Base-by-base conservation (phyloP, 2,113 vertebrate genomes). In the Meriones unguiculatus region DNA sequence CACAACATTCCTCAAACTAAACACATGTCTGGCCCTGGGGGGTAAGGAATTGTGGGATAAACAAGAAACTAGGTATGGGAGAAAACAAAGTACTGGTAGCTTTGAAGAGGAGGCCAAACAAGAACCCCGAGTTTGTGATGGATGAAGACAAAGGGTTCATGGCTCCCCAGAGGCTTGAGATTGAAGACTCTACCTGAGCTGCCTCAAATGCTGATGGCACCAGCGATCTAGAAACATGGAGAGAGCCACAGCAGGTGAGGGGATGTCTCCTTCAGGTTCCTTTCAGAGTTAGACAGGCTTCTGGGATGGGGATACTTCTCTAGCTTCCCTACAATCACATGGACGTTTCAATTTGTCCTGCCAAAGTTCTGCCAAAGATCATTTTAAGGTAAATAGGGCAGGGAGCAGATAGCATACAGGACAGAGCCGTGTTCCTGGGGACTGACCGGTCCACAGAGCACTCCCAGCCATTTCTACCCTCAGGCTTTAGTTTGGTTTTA, bases 141-240 rank as follows among this genome's bases (percentile, higher is more conserved):
- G 73, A 94, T 88, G 62, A 85, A 50, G 62, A 38, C 52, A 91
- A 62, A 80, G 46, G 4, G 32, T 59, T 15, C 50, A 41, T 64
- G 70, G 91, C 52, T 94, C 52, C 75, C 0, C 32, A 7, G 10
- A 4, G 15, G 76, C 85, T 77, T 77, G 76, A 90, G 38, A 38
- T 57, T 82, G 76, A 22, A 59, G 7, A 13, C 82, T 96, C 64
- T 46, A 25, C 41, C 70, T 91, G 57, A 32, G 38, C 81, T 70
- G 76, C 5, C 25, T 98, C 89, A 46, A 50, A 50, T 46, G 73
- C 59, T 90, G 59, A 92, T 46, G 72, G 50, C 52, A 84, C 86
- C 89, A 89, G 59, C 57, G 94, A 94, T 70, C 57, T 41, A 96
- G 78, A 93, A 87, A 85, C n/a, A 35, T 0, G 32, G 75, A 65